A percentile compares a stretch with the other conserved stretches of the same genome.
phyloP scores from a whole-genome alignment of 1,140 invertebrate genomes.

The Drosophila pectinifera region DNA sequence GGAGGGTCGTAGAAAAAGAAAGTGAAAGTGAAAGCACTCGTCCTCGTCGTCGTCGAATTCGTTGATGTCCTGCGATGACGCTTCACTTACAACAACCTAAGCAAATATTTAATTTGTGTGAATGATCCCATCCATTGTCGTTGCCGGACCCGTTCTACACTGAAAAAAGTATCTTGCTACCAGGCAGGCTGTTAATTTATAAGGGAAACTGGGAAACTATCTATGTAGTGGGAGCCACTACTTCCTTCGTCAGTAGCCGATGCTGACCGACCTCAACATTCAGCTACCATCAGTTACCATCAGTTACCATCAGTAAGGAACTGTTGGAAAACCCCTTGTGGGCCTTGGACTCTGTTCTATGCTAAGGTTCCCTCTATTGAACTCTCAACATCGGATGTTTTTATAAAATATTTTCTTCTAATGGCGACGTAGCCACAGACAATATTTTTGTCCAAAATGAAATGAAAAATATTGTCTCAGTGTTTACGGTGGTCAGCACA shows the following conservation, averaged over 20 bases:
- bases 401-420: not conserved
- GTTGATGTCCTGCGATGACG: constrained; percentile 45
- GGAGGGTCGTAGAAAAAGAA: not conserved
- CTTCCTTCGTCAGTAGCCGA: too few relatives aligned
- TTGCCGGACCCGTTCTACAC: constrained; percentile 8
- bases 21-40: constrained; percentile 15
- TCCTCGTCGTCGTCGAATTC: too few relatives aligned
- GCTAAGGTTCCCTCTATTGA: too few relatives aligned
- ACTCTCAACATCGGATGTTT: too few relatives aligned
- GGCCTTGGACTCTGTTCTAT: too few relatives aligned
- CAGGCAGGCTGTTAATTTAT: too few relatives aligned
- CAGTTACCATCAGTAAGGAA: too few relatives aligned
- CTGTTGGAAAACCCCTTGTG: too few relatives aligned
- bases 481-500: constrained; percentile 37
- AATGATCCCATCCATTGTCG: constrained; percentile 66
- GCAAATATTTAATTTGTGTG: constrained; percentile 79
- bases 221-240: not conserved
- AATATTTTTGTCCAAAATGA: not conserved
- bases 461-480: not conserved
- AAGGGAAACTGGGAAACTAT: not conserved
- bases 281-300: too few relatives aligned
- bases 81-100: constrained; percentile 53
- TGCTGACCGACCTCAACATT: too few relatives aligned
- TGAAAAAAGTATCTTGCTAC: not conserved
- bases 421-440: too few relatives aligned